Conservation (phyloP, 2,888 invertebrate genomes). For the Drosophila setosimentum region DNA sequence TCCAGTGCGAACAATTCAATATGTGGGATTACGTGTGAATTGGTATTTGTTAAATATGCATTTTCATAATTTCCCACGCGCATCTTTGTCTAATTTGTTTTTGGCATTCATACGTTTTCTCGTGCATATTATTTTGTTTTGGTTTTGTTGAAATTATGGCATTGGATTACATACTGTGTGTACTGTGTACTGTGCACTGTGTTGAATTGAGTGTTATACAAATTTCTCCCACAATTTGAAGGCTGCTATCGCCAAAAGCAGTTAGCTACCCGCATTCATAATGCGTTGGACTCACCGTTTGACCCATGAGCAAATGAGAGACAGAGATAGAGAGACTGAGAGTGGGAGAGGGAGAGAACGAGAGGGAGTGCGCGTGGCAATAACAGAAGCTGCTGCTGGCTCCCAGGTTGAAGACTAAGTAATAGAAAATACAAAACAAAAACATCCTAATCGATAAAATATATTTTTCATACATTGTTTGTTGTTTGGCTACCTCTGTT, state of each 20-base stretch:
- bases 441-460: neutral
- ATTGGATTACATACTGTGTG: conserved; percentile 63
- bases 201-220: conserved; percentile 13
- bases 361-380: conserved; percentile 34
- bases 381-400: conserved; percentile 29
- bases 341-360: conserved; percentile 4
- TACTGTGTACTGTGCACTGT: neutral
- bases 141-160: conserved; percentile 55
- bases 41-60: conserved; percentile 25
- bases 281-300: conserved; percentile 43
- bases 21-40: conserved; percentile 48
- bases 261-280: conserved; percentile 53
- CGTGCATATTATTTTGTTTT: conserved; percentile 60
- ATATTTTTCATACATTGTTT: neutral
- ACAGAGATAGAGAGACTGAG: neutral
- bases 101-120: conserved; percentile 36
- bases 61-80: conserved; percentile 70
- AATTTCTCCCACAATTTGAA: conserved; percentile 65
- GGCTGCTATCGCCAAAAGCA: conserved; percentile 33
- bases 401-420: neutral
- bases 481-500: neutral
- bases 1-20: conserved; percentile 4
- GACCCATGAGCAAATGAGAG: neutral
- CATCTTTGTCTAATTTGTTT: conserved; percentile 40
- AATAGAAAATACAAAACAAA: neutral